phyloP scores from a whole-genome alignment of 2,888 invertebrate genomes.

The Tuta absoluta region DNA sequence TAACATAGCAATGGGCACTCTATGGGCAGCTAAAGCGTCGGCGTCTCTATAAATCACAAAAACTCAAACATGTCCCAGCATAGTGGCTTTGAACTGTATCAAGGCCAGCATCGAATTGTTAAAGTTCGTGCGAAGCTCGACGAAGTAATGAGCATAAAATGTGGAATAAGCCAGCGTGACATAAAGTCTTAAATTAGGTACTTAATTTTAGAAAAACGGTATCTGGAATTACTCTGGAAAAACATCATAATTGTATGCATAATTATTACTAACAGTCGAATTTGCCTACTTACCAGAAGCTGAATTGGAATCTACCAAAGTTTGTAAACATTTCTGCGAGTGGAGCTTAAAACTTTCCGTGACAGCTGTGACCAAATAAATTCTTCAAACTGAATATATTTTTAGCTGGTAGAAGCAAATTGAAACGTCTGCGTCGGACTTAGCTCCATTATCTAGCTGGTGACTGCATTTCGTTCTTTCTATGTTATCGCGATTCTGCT shows the following conservation, averaged over 20 bases:
- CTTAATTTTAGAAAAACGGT: background rate
- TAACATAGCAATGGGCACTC: slow-evolving; percentile 44
- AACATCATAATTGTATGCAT: too few relatives aligned
- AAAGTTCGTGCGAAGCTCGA: slow-evolving; percentile 9
- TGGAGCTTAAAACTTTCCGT: background rate
- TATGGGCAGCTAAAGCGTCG: slow-evolving; percentile 43
- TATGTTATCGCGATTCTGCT: slow-evolving; percentile 24
- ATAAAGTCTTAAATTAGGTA: background rate
- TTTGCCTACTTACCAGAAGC: too few relatives aligned
- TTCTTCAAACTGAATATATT: background rate
- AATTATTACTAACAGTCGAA: too few relatives aligned
- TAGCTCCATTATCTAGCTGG: slow-evolving; percentile 8
- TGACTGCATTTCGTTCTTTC: slow-evolving; percentile 24
- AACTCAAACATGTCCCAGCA: slow-evolving; percentile 45
- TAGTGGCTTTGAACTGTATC: slow-evolving; percentile 66
- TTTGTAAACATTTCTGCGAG: too few relatives aligned
- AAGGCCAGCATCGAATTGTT: slow-evolving; percentile 50
- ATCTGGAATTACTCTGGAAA: background rate
- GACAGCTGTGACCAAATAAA: background rate
- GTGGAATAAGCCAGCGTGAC: slow-evolving; percentile 13
- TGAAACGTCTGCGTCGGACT: background rate
- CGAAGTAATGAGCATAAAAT: slow-evolving; percentile 25
- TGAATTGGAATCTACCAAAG: too few relatives aligned
- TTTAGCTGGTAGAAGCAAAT: background rate
- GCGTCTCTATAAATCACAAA: slow-evolving; percentile 51